A percentile compares a stretch with the other conserved stretches of the same genome.
Evolutionary conservation across 2,888 invertebrate species (phyloP).

Genomic region (Polia nebulosa): DNA sequence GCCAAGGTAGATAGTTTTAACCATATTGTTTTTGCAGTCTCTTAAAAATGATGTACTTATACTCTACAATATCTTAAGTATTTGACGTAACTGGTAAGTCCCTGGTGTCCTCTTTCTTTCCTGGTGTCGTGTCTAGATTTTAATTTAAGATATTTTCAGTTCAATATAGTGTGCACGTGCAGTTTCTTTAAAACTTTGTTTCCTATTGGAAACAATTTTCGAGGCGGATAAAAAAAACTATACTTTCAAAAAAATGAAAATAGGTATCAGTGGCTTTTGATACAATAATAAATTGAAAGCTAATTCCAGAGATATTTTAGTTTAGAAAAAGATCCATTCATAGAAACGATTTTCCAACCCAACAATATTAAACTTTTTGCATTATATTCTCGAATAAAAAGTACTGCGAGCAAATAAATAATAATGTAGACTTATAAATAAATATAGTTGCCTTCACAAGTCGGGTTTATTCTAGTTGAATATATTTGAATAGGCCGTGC

Average conservation of each 20-base stretch:
- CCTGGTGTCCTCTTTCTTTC: too few relatives aligned
- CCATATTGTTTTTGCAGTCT: background rate
- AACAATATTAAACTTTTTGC: slow-evolving; percentile 3
- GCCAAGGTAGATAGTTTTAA: too few relatives aligned
- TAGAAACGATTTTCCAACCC: background rate
- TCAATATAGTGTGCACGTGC: too few relatives aligned
- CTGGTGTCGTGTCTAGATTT: too few relatives aligned
- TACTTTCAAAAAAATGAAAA: background rate
- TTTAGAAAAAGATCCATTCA: background rate
- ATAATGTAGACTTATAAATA: slow-evolving; percentile 63
- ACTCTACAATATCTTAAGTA: too few relatives aligned
- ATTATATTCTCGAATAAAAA: slow-evolving; percentile 48
- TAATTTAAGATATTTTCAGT: too few relatives aligned
- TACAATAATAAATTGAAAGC: slow-evolving; percentile 3
- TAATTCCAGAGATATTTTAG: background rate
- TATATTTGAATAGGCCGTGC: slow-evolving; percentile 76
- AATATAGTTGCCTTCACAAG: slow-evolving; percentile 73
- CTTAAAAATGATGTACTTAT: background rate
- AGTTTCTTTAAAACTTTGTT: background rate
- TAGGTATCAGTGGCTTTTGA: background rate
- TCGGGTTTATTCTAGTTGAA: slow-evolving; percentile 67
- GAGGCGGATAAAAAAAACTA: background rate
- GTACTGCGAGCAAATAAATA: slow-evolving; percentile 52
- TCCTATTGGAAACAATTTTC: background rate
- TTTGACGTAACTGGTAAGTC: too few relatives aligned